phyloP scores from a whole-genome alignment of 2,888 invertebrate genomes.

The Acanthosepion pharaonis region DNA sequence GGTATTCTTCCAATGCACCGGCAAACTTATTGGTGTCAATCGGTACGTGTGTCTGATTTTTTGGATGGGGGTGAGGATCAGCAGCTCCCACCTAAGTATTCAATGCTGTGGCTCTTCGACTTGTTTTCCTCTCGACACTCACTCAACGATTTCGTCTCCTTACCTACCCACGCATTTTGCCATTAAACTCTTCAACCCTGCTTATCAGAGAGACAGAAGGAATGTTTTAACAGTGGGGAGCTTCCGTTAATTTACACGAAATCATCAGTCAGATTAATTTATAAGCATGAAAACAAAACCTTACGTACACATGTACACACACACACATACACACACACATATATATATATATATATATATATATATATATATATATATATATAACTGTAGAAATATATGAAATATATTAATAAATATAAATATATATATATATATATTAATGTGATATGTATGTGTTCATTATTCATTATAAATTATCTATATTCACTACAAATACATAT shows the following conservation, averaged over 20 bases:
- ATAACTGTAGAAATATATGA: too few relatives aligned
- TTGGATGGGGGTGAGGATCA: background rate
- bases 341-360: too few relatives aligned
- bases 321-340: too few relatives aligned
- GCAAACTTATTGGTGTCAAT: background rate
- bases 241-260: background rate
- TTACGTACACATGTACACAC: too few relatives aligned
- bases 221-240: background rate
- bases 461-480: too few relatives aligned
- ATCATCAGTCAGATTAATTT: background rate
- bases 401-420: too few relatives aligned
- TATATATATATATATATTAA: too few relatives aligned
- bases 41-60: background rate
- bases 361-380: too few relatives aligned
- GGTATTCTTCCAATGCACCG: background rate
- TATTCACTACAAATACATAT: background rate
- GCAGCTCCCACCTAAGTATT: background rate
- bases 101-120: background rate
- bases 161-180: background rate
- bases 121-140: background rate
- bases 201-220: background rate
- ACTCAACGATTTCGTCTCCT: too few relatives aligned
- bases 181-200: background rate
- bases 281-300: background rate
- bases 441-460: too few relatives aligned